A percentile compares a stretch with the other conserved stretches of the same genome.
Conservation (phyloP, 2,113 vertebrate species). For the Okapia johnstoni region DNA sequence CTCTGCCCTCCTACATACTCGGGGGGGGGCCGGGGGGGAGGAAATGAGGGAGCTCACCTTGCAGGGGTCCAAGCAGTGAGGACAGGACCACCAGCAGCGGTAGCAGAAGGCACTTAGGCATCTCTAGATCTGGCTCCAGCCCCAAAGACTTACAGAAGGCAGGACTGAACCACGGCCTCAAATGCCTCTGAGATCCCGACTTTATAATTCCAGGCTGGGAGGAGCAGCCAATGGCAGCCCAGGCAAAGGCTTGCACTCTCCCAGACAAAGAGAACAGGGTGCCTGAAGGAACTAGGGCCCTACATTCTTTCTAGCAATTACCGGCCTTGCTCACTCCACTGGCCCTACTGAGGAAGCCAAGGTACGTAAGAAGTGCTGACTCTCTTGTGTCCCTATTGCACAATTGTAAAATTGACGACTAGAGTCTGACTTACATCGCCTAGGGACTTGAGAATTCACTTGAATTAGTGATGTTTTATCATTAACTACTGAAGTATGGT, state of each 20-base stretch:
- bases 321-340: neutral
- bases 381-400: neutral
- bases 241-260: neutral
- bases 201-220: neutral
- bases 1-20: neutral
- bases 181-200: accelerated
- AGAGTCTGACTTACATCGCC: neutral
- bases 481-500: neutral
- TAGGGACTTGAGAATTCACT: neutral
- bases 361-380: neutral
- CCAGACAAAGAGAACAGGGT: neutral
- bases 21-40: neutral
- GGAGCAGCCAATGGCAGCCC: neutral
- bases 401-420: neutral
- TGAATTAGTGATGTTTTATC: neutral
- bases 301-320: neutral
- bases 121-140: neutral
- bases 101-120: neutral
- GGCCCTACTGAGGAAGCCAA: neutral
- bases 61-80: neutral
- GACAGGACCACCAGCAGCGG: neutral
- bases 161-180: neutral
- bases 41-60: neutral
- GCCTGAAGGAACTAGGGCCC: neutral
- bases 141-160: neutral